phyloP scores from a whole-genome alignment of 2,797 vertebrate species.

The Ammospiza maritima region DNA sequence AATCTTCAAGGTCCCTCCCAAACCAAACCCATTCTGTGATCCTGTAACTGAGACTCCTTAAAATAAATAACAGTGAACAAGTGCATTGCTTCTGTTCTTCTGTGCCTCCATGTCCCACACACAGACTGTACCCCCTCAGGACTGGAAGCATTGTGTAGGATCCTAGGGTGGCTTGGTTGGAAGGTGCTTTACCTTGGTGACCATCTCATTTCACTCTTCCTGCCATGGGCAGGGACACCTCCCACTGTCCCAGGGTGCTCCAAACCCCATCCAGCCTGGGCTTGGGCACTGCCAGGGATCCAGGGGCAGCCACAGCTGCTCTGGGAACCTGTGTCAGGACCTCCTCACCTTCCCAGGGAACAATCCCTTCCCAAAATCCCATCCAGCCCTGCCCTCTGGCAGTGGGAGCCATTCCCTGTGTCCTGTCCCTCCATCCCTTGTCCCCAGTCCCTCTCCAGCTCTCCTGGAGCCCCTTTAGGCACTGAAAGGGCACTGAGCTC shows the following conservation, averaged over 20 bases:
- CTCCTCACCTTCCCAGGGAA: accelerated
- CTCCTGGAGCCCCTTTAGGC: not conserved
- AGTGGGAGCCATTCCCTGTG: not conserved
- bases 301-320: not conserved
- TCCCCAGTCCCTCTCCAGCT: not conserved
- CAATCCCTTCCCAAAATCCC: not conserved
- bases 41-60: not conserved
- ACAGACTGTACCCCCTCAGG: not conserved
- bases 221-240: not conserved
- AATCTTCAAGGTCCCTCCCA: not conserved
- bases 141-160: not conserved
- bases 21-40: not conserved
- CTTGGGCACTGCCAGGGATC: not conserved
- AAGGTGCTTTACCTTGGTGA: not conserved
- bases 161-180: not conserved
- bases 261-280: accelerated
- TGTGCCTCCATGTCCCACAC: not conserved
- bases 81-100: not conserved
- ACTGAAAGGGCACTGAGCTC: not conserved
- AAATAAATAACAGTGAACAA: not conserved
- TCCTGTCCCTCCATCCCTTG: not conserved
- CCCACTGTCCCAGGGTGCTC: not conserved
- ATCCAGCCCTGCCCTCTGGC: not conserved
- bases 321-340: not conserved
- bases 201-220: not conserved